Evolutionary conservation across 1,140 invertebrate species (phyloP).

Genomic region (Drosophila mayri): DNA sequence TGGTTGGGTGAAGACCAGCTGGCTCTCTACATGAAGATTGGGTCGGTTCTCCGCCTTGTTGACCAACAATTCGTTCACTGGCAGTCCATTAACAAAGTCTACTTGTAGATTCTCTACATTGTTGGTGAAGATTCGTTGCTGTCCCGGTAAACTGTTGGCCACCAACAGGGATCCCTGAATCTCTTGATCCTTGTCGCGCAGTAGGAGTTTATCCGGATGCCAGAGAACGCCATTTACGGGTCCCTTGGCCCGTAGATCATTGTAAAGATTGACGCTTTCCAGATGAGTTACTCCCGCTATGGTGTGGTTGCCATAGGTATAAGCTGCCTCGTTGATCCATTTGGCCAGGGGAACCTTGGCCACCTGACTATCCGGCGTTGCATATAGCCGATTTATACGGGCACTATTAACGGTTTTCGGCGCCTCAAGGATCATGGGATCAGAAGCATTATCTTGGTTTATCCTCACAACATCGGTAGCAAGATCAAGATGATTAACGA

Average conservation of each 20-base stretch:
- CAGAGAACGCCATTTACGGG: constrained; percentile 64
- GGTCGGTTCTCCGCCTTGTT: constrained; percentile 67
- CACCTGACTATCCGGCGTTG: constrained; percentile 66
- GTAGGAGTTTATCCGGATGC: constrained; percentile 50
- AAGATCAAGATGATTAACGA: constrained; percentile 85
- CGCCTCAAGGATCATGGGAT: constrained; percentile 30
- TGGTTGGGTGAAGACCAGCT: constrained; percentile 65
- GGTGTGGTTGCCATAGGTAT: constrained; percentile 75
- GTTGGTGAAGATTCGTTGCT: constrained; percentile 60
- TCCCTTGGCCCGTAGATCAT: constrained; percentile 65
- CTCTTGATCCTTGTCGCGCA: constrained; percentile 59
- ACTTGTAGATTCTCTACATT: constrained; percentile 72
- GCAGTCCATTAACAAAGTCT: constrained; percentile 64
- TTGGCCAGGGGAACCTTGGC: constrained; percentile 82
- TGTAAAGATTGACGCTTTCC: constrained; percentile 69
- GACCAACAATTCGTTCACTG: constrained; percentile 55
- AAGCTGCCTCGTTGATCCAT: constrained; percentile 84
- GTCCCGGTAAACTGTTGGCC: constrained; percentile 43
- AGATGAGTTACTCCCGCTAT: constrained; percentile 60
- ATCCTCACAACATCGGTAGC: constrained; percentile 80
- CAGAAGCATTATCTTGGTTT: constrained; percentile 6
- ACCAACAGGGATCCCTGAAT: constrained; percentile 59
- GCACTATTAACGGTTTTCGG: constrained; percentile 73
- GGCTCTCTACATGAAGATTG: constrained; percentile 62
- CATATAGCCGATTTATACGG: constrained; percentile 63